phyloP scores from a whole-genome alignment of 2,888 invertebrate species.

The Drosophila nigritarsus region DNA sequence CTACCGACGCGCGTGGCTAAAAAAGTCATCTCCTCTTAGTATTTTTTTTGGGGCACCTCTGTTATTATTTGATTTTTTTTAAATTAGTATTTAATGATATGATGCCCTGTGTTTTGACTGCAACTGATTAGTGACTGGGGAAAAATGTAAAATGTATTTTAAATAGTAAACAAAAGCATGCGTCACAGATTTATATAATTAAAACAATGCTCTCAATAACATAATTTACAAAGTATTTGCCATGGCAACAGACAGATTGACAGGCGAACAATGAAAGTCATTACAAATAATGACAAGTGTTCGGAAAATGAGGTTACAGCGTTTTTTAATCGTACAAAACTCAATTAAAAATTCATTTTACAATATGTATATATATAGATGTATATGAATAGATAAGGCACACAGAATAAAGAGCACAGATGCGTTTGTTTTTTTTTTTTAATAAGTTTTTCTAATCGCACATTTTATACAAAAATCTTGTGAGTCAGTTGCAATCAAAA shows the following conservation, averaged over 20 bases:
- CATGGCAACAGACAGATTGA: conserved; percentile 37
- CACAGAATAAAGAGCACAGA: not conserved
- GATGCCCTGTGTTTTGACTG: not conserved
- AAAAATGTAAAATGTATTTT: conserved; percentile 14
- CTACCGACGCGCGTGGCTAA: conserved; percentile 55
- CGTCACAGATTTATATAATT: conserved; percentile 50
- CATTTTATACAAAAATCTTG: not conserved
- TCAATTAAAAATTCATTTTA: not conserved
- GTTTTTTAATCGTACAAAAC: not conserved
- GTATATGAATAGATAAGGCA: not conserved
- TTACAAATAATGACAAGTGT: conserved; percentile 3
- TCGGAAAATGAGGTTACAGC: conserved; percentile 10
- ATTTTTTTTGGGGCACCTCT: conserved; percentile 38
- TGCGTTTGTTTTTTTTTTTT: not conserved
- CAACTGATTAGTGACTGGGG: not conserved
- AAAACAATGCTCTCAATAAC: conserved; percentile 42
- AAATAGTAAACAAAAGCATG: conserved; percentile 40
- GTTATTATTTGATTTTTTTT: conserved; percentile 13
- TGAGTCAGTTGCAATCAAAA: conserved; percentile 17
- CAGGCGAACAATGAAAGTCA: conserved; percentile 16
- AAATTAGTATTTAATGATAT: not conserved
- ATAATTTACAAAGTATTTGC: conserved; percentile 21
- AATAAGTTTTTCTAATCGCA: conserved; percentile 14
- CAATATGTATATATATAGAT: not conserved
- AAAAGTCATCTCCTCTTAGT: conserved; percentile 30